Evolutionary conservation across 2,797 vertebrate species (phyloP).

Genomic region (Myoxocephalus aenaeus): DNA sequence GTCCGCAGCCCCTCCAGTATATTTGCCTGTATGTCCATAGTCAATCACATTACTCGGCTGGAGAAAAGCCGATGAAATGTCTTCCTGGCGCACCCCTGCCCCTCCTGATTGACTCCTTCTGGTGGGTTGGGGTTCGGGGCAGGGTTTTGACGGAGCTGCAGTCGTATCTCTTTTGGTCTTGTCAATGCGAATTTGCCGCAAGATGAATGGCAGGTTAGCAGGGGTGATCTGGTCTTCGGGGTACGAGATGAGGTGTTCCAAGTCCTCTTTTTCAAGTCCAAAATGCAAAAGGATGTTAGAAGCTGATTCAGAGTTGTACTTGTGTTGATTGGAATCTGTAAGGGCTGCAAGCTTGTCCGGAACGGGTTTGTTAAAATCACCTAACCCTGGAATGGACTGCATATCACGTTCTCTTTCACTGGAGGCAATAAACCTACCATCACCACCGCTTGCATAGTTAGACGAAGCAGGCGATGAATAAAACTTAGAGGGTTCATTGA

Average conservation of each 20-base stretch:
- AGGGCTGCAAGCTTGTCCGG: conserved; percentile 11
- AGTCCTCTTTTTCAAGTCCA: conserved; percentile 93
- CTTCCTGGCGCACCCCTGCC: background rate
- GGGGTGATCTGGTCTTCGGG: conserved; percentile 95
- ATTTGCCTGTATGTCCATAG: conserved; percentile 94
- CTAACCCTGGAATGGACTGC: conserved; percentile 55
- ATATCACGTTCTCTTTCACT: conserved; percentile 27
- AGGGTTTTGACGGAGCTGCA: conserved; percentile 17
- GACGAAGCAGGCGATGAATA: conserved; percentile 43
- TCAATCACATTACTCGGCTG: conserved; percentile 93
- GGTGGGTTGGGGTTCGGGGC: conserved; percentile 22
- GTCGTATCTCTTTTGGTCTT: conserved; percentile 83
- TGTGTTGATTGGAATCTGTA: conserved; percentile 66
- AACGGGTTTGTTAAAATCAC: conserved; percentile 30
- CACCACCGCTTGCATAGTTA: conserved; percentile 34
- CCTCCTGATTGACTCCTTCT: conserved; percentile 31
- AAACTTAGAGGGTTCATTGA: conserved; percentile 17
- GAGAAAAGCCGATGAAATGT: conserved; percentile 50
- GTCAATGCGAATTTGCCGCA: conserved; percentile 90
- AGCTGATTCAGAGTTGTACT: conserved; percentile 91
- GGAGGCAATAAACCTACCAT: conserved; percentile 11
- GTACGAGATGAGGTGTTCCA: conserved; percentile 93
- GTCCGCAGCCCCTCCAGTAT: conserved; percentile 75
- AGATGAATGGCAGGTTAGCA: conserved; percentile 92
- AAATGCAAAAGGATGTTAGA: conserved; percentile 93